Conservation (phyloP, 2,113 vertebrate genomes). For the Pleuronectes platessa region DNA sequence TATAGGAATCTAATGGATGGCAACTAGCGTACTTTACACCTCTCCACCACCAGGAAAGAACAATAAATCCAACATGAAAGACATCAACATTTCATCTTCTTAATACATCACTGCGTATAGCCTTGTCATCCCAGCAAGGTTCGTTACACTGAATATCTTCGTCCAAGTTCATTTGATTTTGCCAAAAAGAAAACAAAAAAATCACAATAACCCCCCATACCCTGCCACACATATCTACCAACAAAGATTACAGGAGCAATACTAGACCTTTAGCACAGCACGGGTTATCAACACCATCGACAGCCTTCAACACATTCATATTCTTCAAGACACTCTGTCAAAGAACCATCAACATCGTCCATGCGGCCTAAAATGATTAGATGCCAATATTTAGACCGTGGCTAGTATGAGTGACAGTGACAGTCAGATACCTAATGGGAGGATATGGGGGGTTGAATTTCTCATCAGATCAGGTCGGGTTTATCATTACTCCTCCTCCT, state of each 20-base stretch:
- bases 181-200: slow-evolving; percentile 43
- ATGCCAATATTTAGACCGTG: slow-evolving; percentile 48
- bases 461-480: slow-evolving; percentile 49
- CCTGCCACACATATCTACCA: slow-evolving; percentile 67
- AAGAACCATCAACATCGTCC: slow-evolving; percentile 60
- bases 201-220: slow-evolving; percentile 66
- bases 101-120: slow-evolving; percentile 73
- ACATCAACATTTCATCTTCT: slow-evolving; percentile 73
- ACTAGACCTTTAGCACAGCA: slow-evolving; percentile 61
- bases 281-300: slow-evolving; percentile 51
- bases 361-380: slow-evolving; percentile 48
- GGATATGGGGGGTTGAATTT: slow-evolving; percentile 61
- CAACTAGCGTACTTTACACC: slow-evolving; percentile 75
- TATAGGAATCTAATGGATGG: slow-evolving; percentile 71
- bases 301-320: slow-evolving; percentile 67
- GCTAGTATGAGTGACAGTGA: slow-evolving; percentile 43
- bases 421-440: slow-evolving; percentile 60
- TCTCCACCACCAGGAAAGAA: slow-evolving; percentile 66
- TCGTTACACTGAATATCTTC: slow-evolving; percentile 70
- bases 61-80: slow-evolving; percentile 73
- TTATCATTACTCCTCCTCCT: slow-evolving; percentile 25
- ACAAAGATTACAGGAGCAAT: slow-evolving; percentile 62
- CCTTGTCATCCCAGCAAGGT: slow-evolving; percentile 74
- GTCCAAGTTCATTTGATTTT: slow-evolving; percentile 60
- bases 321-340: slow-evolving; percentile 53